Evolutionary conservation across 2,888 invertebrate genomes (phyloP), one percentile per base, ranked within the genome.

Genomic region (Epiblema foenella): DNA sequence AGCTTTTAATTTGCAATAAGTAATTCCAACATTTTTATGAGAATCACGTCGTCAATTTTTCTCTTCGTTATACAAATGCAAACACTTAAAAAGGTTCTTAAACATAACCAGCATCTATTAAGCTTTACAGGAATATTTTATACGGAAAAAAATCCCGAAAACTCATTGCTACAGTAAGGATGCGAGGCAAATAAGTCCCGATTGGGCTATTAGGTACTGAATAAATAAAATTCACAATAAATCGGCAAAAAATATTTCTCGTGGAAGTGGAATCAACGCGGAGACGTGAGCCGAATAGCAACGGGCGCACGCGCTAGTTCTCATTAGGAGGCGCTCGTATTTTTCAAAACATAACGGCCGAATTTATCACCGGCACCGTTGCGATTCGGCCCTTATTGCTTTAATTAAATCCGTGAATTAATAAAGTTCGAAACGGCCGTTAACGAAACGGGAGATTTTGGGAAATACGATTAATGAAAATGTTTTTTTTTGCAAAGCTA

Each of bases 341-440:
- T 80, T 81, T 81, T 82, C 77, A 74, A 77, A 75, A 75, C 78
- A 77, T 75, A 77, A 77, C 78, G 76, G 75, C 73, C 62, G 75
- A 79, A 81, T 81, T 83, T 81, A 79, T 76, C 74, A 74, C 71
- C 75, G 74, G 71, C 68, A 72, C 75, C 78, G 70, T 76, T 75
- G 76, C 76, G 76, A 77, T 76, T 77, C 76, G 80, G 78, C 76
- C 76, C 74, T 78, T 77, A 77, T 78, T 74, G 75, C 63, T 73
- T 68, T 68, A 68, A 74, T 75, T 79, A 72, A 76, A 78, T 75
- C 68, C 33, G 51, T 51, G 66, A 71, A 67, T 71, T 71, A 71
- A 71, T 71, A 71, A 56, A 49, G 70, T 70, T 66, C 65, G 60
- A 46, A 70, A 70, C 24, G 49, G 56, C 49, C 54, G 69, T 17